Evolutionary conservation across 2,113 vertebrate species (phyloP), one percentile per base, ranked within the genome.

Genomic region (Brachyhypopomus gauderio): DNA sequence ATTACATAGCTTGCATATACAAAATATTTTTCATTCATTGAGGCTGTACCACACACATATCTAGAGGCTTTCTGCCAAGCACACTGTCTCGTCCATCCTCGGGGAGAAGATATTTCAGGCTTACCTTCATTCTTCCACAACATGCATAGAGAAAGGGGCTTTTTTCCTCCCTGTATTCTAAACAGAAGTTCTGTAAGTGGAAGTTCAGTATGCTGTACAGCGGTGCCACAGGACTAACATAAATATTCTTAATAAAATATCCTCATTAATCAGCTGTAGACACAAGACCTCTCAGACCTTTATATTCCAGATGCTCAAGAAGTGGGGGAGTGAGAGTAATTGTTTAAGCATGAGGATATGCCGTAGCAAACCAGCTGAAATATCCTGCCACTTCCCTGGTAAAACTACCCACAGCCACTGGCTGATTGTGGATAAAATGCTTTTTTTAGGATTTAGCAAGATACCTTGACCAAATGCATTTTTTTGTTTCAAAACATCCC

Each of bases 101-200:
- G 41, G 38, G 45, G 34, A 71, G 45, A 71, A n/a, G 69, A 22
- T n/a, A 41, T 36, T 71, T 45, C 20, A 45, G 69, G 20, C 45
- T 20, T 36, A 71, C 38, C 69, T 71, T 71, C 45, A 41, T 71
- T 2, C 22, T 71, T 71, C 69, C 22, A 11, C 45, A 41, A 71
- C 36, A 41, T 22, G 38, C 20, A 9, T 41, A 71, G 36, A 71
- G 45, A 41, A 41, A 36, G 22, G 41, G 69, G 41, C 36, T 71
- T 36, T 71, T 48, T 20, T 71, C 23, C 45, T 22, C 22, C 69
- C 36, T 12, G 45, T 52, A 52, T 52, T 71, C 36, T 71, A 7
- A 41, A 36, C 45, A 52, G 45, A 60, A 22, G 58, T 60, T 20
- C 56, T n/a, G n/a, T n/a, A 22, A n/a, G 56, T 59, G n/a, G n/a